These are phyloP conservation scores for Conopomorpha cramerella DNA, from an alignment of 1,140 invertebrate species.

Conservation along the genomic window DNA sequence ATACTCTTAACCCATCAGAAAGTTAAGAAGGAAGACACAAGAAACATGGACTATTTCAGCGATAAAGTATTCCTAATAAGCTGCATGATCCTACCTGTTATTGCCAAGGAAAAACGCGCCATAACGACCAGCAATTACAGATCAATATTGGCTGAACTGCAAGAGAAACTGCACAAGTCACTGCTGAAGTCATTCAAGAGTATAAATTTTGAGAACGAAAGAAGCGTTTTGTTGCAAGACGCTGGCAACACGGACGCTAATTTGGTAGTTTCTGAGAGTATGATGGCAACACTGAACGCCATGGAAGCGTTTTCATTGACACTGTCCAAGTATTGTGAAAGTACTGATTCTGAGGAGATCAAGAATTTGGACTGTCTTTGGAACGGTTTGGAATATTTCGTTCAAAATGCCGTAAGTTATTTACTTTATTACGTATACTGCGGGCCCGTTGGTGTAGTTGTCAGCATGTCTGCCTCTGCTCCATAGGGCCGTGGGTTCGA, in stretches of 20 bases:
- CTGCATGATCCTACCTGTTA: slow-evolving; percentile 34
- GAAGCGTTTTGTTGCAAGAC: slow-evolving; percentile 7
- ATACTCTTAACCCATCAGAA: slow-evolving; percentile 27
- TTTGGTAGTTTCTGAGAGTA: slow-evolving; percentile 16
- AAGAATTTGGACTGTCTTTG: slow-evolving; percentile 38
- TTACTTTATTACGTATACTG: neutral
- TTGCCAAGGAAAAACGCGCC: slow-evolving; percentile 37
- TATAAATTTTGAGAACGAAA: slow-evolving; percentile 25
- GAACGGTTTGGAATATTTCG: slow-evolving; percentile 34
- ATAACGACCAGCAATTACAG: slow-evolving; percentile 33
- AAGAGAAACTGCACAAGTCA: slow-evolving; percentile 39
- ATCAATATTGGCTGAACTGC: slow-evolving; percentile 40
- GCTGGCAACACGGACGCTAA: slow-evolving; percentile 23
- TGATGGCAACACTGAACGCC: slow-evolving; percentile 34
- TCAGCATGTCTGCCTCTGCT: too few relatives aligned
- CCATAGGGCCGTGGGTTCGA: too few relatives aligned
- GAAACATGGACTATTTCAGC: slow-evolving; percentile 27
- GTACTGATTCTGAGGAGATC: slow-evolving; percentile 23
- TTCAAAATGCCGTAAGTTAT: slow-evolving; percentile 41
- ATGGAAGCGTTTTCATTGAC: slow-evolving; percentile 39
- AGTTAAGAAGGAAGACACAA: slow-evolving; percentile 12
- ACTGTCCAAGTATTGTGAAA: slow-evolving; percentile 38
- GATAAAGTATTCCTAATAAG: slow-evolving; percentile 38
- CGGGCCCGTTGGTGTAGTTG: too few relatives aligned
- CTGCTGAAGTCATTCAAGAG: slow-evolving; percentile 36